phyloP scores from a whole-genome alignment of 2,113 vertebrate species.

The Siniperca knerii region DNA sequence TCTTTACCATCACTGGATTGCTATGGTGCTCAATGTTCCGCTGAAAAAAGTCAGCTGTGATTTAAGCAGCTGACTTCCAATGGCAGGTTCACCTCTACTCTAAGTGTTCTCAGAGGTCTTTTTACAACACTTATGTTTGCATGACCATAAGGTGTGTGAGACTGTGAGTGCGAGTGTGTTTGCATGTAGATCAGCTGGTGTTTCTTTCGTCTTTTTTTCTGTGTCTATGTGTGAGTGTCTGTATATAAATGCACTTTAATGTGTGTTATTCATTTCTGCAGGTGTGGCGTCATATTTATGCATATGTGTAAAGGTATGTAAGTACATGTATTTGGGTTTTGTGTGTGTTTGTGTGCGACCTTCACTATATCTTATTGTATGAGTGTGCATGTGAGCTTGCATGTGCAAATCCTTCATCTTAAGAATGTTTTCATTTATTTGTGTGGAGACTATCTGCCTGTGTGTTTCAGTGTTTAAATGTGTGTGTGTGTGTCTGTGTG shows the following conservation, averaged over 20 bases:
- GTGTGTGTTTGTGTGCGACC: not conserved
- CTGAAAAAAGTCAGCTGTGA: constrained; percentile 34
- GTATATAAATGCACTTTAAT: not conserved
- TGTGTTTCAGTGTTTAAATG: constrained; percentile 22
- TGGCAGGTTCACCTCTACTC: not conserved
- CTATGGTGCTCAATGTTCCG: not conserved
- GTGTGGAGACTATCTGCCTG: not conserved
- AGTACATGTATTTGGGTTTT: not conserved
- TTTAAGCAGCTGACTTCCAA: not conserved
- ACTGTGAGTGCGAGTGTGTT: not conserved
- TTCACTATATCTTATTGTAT: not conserved
- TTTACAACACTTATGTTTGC: not conserved
- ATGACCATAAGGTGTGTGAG: not conserved
- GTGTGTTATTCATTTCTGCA: not conserved
- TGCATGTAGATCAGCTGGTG: not conserved
- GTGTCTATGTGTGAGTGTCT: not conserved
- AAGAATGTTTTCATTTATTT: constrained; percentile 14
- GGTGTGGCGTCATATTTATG: constrained; percentile 14
- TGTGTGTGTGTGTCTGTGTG: constrained; percentile 1
- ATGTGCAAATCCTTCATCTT: constrained; percentile 16
- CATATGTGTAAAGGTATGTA: not conserved
- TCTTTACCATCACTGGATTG: constrained; percentile 29
- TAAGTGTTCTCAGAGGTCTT: not conserved
- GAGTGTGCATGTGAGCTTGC: not conserved
- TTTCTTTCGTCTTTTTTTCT: not conserved